These are phyloP conservation scores for Struthio camelus DNA, from an alignment of 2,113 vertebrate species.

Conservation along the genomic window DNA sequence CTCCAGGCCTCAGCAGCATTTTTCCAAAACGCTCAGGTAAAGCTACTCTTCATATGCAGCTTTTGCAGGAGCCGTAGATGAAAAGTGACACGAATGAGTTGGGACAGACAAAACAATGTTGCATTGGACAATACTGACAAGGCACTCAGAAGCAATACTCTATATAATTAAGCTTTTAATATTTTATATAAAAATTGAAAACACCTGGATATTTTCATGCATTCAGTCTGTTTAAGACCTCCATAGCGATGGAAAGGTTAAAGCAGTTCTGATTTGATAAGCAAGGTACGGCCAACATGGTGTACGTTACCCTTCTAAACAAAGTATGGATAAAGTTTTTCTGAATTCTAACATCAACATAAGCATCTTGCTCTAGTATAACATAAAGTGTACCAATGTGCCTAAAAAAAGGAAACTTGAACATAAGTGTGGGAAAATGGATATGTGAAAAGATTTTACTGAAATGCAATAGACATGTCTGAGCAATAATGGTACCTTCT, in stretches of 20 bases:
- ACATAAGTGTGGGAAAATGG: fast-evolving
- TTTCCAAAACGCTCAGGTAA: fast-evolving
- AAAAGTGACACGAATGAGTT: background rate
- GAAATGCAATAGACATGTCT: background rate
- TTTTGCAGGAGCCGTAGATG: background rate
- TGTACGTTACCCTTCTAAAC: background rate
- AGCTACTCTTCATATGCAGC: background rate
- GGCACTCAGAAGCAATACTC: background rate
- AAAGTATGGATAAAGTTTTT: fast-evolving
- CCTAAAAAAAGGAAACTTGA: background rate
- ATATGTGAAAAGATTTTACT: background rate
- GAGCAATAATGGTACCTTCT: fast-evolving
- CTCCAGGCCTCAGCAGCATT: background rate
- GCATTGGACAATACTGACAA: fast-evolving
- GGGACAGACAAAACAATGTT: background rate
- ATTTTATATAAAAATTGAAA: background rate
- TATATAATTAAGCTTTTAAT: background rate
- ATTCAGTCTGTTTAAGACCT: background rate
- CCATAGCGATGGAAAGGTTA: background rate
- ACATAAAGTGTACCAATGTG: background rate
- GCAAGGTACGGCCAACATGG: background rate
- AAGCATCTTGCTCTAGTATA: background rate
- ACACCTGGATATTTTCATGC: no score
- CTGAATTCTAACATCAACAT: background rate
- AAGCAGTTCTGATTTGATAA: background rate